These are phyloP conservation scores for Poicephalus meyeri DNA, from an alignment of 2,113 vertebrate species.

Conservation along the genomic window DNA sequence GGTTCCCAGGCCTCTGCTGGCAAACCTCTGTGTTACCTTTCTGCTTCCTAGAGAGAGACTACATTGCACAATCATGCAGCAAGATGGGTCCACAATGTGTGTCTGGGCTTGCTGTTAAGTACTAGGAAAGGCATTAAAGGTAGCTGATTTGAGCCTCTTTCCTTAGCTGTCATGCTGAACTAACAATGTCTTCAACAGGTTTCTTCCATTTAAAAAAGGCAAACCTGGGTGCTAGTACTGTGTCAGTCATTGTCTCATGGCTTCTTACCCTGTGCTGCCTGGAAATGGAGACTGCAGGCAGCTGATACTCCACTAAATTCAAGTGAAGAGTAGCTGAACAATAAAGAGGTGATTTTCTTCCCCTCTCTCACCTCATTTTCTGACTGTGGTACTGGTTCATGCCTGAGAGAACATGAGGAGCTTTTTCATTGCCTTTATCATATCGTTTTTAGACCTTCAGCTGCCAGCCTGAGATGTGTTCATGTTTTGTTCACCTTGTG, in stretches of 20 bases:
- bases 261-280: not conserved
- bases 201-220: not conserved
- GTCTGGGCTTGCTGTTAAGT: not conserved
- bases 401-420: not conserved
- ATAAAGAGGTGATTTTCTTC: not conserved
- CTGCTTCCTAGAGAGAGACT: not conserved
- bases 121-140: not conserved
- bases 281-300: not conserved
- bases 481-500: not conserved
- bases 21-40: fast-evolving
- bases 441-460: not conserved
- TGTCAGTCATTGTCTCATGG: fast-evolving
- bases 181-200: not conserved
- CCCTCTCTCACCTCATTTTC: not conserved
- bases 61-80: not conserved
- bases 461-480: not conserved
- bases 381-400: not conserved
- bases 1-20: not conserved
- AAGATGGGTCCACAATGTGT: fast-evolving
- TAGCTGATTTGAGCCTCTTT: not conserved
- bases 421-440: not conserved
- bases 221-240: not conserved
- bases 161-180: too few species aligned
- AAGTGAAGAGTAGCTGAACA: not conserved
- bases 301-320: not conserved